Conservation (phyloP, 2,113 vertebrate species). For the Seriola quinqueradiata region DNA sequence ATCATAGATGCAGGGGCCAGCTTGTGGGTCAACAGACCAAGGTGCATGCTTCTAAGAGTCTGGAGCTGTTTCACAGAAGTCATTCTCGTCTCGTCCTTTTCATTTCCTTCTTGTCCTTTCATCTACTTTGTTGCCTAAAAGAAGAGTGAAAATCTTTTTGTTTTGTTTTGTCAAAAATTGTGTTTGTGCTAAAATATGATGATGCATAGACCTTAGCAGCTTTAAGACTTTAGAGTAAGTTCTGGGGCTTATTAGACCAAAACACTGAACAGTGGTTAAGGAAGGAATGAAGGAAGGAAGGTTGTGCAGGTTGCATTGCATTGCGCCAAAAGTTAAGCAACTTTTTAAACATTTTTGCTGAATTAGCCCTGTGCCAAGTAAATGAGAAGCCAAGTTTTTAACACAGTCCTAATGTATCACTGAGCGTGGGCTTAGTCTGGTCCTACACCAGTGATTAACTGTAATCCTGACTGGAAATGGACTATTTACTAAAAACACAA, state of each 20-base stretch:
- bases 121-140: background rate
- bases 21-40: slow-evolving; percentile 30
- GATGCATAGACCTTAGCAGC: too few relatives aligned
- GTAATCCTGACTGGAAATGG: background rate
- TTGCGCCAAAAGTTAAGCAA: background rate
- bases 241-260: background rate
- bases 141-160: too few relatives aligned
- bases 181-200: background rate
- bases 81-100: background rate
- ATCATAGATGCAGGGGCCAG: slow-evolving; percentile 32
- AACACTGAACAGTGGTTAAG: background rate
- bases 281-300: background rate
- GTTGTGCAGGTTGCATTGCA: background rate
- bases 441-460: background rate
- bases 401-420: background rate
- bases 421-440: background rate
- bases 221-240: too few relatives aligned
- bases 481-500: background rate
- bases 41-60: slow-evolving; percentile 23
- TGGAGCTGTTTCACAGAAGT: slow-evolving; percentile 8
- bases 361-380: background rate
- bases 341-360: background rate
- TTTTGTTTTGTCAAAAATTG: too few relatives aligned
- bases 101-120: background rate
- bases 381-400: background rate